Evolutionary conservation across 2,888 invertebrate species (phyloP).

Genomic region (Agrotis puta): DNA sequence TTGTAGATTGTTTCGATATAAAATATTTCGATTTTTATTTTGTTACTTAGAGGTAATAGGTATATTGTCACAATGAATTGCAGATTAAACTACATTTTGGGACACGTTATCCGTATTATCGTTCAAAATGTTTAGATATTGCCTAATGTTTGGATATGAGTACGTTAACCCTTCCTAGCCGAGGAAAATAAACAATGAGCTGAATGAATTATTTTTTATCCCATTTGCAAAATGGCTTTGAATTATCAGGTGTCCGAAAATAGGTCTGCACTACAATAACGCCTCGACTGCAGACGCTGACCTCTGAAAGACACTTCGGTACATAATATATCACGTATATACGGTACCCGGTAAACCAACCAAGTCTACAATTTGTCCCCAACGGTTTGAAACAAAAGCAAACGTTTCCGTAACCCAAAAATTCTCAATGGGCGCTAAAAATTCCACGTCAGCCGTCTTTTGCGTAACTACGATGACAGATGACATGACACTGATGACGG

Average conservation of each 20-base stretch:
- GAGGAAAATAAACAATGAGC: too few species aligned
- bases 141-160: constrained; percentile 13
- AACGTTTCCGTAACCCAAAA: not conserved
- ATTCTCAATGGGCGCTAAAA: constrained; percentile 16
- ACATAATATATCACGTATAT: too few species aligned
- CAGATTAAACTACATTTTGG: not conserved
- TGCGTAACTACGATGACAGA: constrained; percentile 34
- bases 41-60: constrained; percentile 12
- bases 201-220: too few species aligned
- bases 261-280: too few species aligned
- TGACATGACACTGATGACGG: constrained; percentile 39
- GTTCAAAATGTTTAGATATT: not conserved
- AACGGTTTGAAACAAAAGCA: not conserved
- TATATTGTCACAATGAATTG: constrained; percentile 2
- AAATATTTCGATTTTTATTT: constrained; percentile 5
- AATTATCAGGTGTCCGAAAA: too few species aligned
- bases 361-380: too few species aligned
- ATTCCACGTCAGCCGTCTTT: constrained; percentile 24
- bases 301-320: too few species aligned
- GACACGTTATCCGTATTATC: constrained; percentile 7
- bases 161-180: not conserved
- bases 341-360: too few species aligned
- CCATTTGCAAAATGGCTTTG: too few species aligned
- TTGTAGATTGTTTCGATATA: constrained; percentile 28
- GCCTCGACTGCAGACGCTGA: too few species aligned